Conservation (phyloP, 2,888 invertebrate genomes). For the Lasiommata megera region DNA sequence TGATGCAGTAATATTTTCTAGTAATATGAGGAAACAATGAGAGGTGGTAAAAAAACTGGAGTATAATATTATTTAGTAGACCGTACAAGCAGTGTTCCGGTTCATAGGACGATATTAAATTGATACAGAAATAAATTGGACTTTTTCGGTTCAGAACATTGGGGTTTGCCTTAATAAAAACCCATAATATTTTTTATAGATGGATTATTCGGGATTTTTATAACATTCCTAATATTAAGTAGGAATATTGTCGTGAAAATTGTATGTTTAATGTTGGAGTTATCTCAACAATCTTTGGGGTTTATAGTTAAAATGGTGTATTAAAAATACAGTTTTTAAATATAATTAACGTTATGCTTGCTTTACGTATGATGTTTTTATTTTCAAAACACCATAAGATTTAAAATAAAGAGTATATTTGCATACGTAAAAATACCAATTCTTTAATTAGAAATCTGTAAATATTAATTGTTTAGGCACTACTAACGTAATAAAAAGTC, state of each 20-base stretch:
- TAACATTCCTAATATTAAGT: not conserved
- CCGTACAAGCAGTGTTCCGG: slow-evolving; percentile 4
- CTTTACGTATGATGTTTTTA: not conserved
- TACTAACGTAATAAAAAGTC: no score
- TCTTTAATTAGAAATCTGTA: no score
- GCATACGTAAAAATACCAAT: no score
- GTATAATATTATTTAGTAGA: not conserved
- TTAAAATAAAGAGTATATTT: no score
- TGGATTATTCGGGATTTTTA: slow-evolving; percentile 6
- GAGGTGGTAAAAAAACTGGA: no score
- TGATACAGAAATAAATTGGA: slow-evolving; percentile 12
- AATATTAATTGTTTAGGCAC: no score
- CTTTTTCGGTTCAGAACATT: slow-evolving; percentile 9
- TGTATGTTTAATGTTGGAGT: slow-evolving; percentile 1
- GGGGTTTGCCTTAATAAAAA: slow-evolving; percentile 4
- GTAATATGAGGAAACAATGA: not conserved
- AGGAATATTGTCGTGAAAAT: not conserved
- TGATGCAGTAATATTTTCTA: not conserved
- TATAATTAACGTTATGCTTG: not conserved
- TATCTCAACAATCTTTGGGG: not conserved
- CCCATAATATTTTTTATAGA: slow-evolving; percentile 6
- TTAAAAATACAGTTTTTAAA: not conserved
- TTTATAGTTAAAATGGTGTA: not conserved
- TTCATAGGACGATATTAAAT: slow-evolving; percentile 8
- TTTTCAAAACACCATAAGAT: no score